Conservation (phyloP, 2,113 vertebrate genomes). For the Circaetus gallicus region DNA sequence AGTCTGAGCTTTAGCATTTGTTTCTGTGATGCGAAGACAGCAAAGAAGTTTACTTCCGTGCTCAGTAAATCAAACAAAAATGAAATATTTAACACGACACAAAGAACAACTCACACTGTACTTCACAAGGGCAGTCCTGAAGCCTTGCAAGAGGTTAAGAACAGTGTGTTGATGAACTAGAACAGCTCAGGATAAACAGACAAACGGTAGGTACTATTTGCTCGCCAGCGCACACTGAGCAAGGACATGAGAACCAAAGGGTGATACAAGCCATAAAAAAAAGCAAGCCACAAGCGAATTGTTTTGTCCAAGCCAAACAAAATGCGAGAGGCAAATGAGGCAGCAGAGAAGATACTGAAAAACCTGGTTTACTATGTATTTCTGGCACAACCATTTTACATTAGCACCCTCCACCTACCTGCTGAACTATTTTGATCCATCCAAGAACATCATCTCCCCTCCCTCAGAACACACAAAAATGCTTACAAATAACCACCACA, state of each 20-base stretch:
- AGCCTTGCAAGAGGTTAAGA: background rate
- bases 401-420: too few species aligned
- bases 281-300: background rate
- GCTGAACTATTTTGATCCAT: background rate
- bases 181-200: background rate
- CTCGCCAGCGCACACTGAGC: background rate
- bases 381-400: background rate
- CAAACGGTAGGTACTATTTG: background rate
- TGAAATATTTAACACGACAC: background rate
- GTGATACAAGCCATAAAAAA: background rate
- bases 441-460: background rate
- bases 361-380: background rate
- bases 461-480: background rate
- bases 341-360: background rate
- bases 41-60: background rate
- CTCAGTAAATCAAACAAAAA: background rate
- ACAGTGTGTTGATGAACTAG: background rate
- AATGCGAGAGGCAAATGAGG: background rate
- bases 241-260: background rate
- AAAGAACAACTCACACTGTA: background rate
- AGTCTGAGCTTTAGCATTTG: background rate
- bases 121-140: background rate
- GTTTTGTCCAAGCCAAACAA: background rate
- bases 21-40: background rate
- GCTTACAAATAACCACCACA: background rate